A percentile compares a stretch with the other conserved stretches of the same genome.
phyloP scores from a whole-genome alignment of 2,888 invertebrate species.

The Nomada ruficornis region DNA sequence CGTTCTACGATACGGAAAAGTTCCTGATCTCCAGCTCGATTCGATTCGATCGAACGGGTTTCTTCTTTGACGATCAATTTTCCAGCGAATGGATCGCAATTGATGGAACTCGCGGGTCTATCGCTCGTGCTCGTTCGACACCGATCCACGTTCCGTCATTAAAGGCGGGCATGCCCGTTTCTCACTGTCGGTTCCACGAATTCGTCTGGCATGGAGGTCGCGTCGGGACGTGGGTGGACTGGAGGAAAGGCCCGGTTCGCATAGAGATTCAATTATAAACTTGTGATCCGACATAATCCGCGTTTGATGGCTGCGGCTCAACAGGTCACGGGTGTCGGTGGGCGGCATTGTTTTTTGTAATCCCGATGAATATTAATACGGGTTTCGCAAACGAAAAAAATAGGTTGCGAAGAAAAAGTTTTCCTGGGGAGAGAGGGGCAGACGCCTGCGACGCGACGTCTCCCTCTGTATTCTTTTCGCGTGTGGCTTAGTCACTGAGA shows the following conservation, averaged over 20 bases:
- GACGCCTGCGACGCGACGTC: constrained; percentile 15
- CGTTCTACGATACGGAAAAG: constrained; percentile 3
- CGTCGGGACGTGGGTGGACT: constrained; percentile 60
- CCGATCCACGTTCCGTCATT: constrained; percentile 37
- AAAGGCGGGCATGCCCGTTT: constrained; percentile 46
- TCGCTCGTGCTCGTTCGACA: constrained; percentile 35
- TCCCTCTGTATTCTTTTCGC: constrained; percentile 82
- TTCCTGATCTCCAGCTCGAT: neutral
- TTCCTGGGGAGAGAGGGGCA: constrained; percentile 1
- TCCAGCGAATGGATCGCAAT: neutral
- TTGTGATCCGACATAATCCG: constrained; percentile 80
- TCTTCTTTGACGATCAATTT: neutral
- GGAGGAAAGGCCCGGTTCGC: constrained; percentile 68
- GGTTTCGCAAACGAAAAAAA: constrained; percentile 48
- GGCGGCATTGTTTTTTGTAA: constrained; percentile 79
- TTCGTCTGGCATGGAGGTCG: constrained; percentile 39
- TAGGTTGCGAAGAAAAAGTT: neutral
- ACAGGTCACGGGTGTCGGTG: constrained; percentile 79
- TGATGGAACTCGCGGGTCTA: constrained; percentile 22
- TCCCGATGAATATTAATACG: constrained; percentile 83
- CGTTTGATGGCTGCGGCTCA: constrained; percentile 78
- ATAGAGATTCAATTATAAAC: constrained; percentile 80
- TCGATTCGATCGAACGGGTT: neutral
- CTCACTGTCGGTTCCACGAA: constrained; percentile 52
- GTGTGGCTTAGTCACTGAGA: constrained; percentile 80